Conservation (phyloP, 2,888 invertebrate species). For the Amphimallon solstitiale region DNA sequence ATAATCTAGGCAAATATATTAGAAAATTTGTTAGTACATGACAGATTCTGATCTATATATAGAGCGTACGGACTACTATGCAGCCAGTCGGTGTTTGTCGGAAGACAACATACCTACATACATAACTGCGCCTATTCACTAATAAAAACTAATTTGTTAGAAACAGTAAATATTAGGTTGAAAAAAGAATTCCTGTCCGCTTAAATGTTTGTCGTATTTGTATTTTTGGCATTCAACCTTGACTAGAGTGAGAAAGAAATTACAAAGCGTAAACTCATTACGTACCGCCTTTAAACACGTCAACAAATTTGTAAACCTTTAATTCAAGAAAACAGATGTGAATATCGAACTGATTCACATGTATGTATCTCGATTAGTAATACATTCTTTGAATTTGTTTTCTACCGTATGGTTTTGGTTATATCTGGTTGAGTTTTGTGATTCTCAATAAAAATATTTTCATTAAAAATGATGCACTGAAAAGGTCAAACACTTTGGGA, state of each 20-base stretch:
- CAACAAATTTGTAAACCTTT: constrained; percentile 17
- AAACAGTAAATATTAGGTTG: background rate
- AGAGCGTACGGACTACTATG: constrained; percentile 20
- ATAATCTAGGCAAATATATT: constrained; percentile 12
- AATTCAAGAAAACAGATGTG: constrained; percentile 18
- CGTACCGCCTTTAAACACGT: background rate
- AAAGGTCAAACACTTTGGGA: constrained; percentile 5
- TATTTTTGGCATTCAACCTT: background rate
- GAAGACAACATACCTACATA: constrained; percentile 39
- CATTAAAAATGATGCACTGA: background rate
- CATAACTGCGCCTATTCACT: no score
- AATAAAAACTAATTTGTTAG: no score
- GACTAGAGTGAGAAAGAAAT: background rate
- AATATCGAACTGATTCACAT: constrained; percentile 28
- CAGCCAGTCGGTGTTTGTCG: constrained; percentile 23
- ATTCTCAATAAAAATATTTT: constrained; percentile 1
- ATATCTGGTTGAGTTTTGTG: constrained; percentile 8
- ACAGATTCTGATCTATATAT: constrained; percentile 42
- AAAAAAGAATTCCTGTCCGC: constrained; percentile 2
- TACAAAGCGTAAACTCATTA: constrained; percentile 10
- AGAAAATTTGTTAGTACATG: constrained; percentile 41
- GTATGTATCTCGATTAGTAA: constrained; percentile 11
- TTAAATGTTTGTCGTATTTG: constrained; percentile 5
- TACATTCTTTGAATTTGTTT: constrained; percentile 10
- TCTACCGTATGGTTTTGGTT: background rate